phyloP scores from a whole-genome alignment of 2,888 invertebrate genomes.

The Willowsia nigromaculata region DNA sequence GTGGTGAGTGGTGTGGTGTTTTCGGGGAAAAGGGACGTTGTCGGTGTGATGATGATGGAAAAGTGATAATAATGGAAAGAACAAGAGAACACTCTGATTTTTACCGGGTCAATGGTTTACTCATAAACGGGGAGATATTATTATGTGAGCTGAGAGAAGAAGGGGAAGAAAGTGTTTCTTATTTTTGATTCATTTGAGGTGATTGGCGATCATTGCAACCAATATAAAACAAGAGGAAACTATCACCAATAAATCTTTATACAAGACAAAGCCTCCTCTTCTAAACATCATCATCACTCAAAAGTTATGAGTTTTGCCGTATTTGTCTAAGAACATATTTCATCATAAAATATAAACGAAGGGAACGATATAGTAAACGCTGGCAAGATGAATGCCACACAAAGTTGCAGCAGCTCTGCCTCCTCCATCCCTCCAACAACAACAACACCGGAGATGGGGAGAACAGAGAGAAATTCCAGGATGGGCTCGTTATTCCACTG shows the following conservation, averaged over 20 bases:
- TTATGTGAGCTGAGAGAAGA: neutral
- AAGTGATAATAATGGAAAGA: conserved; percentile 8
- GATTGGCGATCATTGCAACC: neutral
- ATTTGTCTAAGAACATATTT: neutral
- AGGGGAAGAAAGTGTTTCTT: neutral
- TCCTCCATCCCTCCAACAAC: conserved; percentile 18
- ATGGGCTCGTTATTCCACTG: conserved; percentile 64
- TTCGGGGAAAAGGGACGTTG: neutral
- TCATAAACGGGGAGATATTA: neutral
- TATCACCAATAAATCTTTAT: neutral
- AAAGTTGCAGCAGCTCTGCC: neutral
- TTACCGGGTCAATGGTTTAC: conserved; percentile 2
- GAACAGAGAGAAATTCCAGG: conserved; percentile 39
- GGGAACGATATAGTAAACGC: neutral
- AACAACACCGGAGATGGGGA: conserved; percentile 34
- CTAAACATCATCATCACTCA: too few relatives aligned
- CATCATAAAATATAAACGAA: neutral
- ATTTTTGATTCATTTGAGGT: neutral
- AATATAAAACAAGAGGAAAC: neutral
- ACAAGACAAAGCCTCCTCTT: neutral
- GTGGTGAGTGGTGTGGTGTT: too few relatives aligned
- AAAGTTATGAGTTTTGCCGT: neutral
- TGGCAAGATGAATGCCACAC: conserved; percentile 36
- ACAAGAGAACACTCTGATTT: neutral
- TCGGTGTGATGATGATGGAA: conserved; percentile 14